Evolutionary conservation across 2,113 vertebrate species (phyloP).

Genomic region (Hippocampus abdominalis): DNA sequence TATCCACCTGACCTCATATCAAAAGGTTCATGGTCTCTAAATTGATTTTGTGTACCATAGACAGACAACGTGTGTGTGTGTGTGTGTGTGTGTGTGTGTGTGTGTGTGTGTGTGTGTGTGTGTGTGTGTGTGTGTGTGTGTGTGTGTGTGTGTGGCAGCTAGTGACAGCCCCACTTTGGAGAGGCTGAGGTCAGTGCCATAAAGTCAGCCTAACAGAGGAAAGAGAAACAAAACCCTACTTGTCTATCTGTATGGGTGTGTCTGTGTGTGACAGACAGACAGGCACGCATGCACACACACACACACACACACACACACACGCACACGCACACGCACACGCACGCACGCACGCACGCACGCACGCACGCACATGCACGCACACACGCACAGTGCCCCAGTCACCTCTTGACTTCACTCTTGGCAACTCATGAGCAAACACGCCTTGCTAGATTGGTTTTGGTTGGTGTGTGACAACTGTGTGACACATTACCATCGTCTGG

Average conservation of each 20-base stretch:
- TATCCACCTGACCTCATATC: neutral
- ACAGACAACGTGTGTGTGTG: slow-evolving; percentile 4
- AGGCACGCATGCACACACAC: too few species aligned
- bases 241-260: slow-evolving; percentile 49
- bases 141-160: slow-evolving; percentile 28
- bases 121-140: slow-evolving; percentile 14
- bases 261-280: slow-evolving; percentile 32
- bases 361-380: slow-evolving; percentile 4
- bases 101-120: neutral
- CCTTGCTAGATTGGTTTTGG: slow-evolving; percentile 18
- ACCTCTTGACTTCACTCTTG: slow-evolving; percentile 41
- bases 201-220: slow-evolving; percentile 21
- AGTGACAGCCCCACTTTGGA: slow-evolving; percentile 59
- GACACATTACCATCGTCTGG: slow-evolving; percentile 11
- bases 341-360: slow-evolving; percentile 8
- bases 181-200: slow-evolving; percentile 57
- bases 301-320: too few species aligned
- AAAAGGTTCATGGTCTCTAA: neutral
- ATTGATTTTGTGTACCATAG: neutral
- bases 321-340: too few species aligned
- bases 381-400: slow-evolving; percentile 28
- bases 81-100: too few species aligned
- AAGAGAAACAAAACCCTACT: slow-evolving; percentile 46
- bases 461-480: slow-evolving; percentile 16
- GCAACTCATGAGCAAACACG: slow-evolving; percentile 48